Conservation (phyloP, 2,113 vertebrate genomes). For the Colinus virginianus region DNA sequence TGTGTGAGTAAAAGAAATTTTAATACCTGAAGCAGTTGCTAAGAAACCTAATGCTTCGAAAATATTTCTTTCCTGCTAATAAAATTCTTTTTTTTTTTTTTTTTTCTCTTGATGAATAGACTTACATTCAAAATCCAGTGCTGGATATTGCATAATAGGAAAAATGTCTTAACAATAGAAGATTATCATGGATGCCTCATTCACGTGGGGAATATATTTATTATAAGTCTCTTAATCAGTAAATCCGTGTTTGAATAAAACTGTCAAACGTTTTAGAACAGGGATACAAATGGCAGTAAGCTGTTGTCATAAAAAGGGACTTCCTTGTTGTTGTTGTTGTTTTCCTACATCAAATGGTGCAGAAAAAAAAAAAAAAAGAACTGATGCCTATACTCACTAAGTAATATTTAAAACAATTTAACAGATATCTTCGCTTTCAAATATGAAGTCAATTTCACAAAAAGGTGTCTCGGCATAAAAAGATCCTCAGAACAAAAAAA, state of each 20-base stretch:
- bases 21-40: constrained; percentile 73
- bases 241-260: constrained; percentile 18
- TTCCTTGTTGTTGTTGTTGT: neutral
- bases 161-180: neutral
- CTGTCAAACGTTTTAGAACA: neutral
- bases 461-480: neutral
- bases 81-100: constrained; percentile 28
- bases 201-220: neutral
- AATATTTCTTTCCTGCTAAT: constrained; percentile 45
- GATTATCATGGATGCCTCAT: neutral
- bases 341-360: neutral
- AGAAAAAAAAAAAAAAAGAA: neutral
- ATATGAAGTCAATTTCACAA: neutral
- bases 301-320: neutral
- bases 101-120: neutral
- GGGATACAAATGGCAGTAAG: neutral
- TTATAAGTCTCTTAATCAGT: neutral
- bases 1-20: constrained; percentile 42
- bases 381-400: neutral
- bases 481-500: neutral
- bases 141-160: constrained; percentile 38
- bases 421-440: neutral
- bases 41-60: constrained; percentile 71
- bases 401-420: neutral
- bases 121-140: neutral